A percentile compares a stretch with the other conserved stretches of the same genome.
phyloP scores from a whole-genome alignment of 1,140 invertebrate species.

The Saxidomus purpurata region DNA sequence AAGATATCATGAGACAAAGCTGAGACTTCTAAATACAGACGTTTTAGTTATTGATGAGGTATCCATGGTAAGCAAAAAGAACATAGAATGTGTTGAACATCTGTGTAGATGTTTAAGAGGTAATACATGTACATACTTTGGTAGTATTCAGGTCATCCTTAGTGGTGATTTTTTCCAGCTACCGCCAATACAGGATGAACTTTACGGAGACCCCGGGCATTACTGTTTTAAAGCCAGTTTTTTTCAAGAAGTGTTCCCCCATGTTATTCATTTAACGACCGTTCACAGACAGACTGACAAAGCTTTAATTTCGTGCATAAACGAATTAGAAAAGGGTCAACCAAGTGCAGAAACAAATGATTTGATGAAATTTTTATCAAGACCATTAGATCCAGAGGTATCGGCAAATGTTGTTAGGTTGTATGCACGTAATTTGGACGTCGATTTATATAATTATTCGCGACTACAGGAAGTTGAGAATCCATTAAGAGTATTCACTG shows the following conservation, averaged over 20 bases:
- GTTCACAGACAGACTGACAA: neutral
- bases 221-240: neutral
- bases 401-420: neutral
- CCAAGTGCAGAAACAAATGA: neutral
- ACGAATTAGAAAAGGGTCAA: neutral
- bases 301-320: neutral
- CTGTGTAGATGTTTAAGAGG: neutral
- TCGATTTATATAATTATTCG: neutral
- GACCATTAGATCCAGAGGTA: neutral
- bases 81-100: neutral
- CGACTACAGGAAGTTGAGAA: neutral
- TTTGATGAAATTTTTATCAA: neutral
- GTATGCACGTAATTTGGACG: neutral
- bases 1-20: neutral
- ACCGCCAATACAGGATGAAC: neutral
- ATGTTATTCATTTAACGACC: neutral
- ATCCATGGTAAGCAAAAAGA: neutral
- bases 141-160: neutral
- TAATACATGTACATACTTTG: neutral
- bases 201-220: neutral
- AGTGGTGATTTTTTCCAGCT: conserved; percentile 15
- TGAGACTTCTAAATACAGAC: neutral
- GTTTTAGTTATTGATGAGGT: neutral
- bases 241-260: neutral
- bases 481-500: neutral